Conservation (phyloP, 2,888 invertebrate species). For the Apotomis turbidana region DNA sequence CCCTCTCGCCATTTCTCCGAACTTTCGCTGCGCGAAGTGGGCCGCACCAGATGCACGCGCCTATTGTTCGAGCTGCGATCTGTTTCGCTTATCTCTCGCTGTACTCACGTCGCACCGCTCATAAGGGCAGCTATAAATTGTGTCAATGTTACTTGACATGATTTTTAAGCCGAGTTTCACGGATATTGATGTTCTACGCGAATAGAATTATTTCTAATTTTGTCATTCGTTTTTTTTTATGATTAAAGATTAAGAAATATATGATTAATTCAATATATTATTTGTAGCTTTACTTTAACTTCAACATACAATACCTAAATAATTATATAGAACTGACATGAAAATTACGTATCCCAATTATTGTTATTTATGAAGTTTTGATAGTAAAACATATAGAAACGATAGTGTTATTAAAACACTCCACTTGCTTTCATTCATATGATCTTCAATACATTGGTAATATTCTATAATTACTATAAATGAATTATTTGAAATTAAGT, state of each 20-base stretch:
- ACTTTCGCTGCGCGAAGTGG: slow-evolving; percentile 81
- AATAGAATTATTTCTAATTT: not conserved
- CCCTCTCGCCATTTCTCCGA: slow-evolving; percentile 83
- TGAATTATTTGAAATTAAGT: not conserved
- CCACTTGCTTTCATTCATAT: too few relatives aligned
- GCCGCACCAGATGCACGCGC: slow-evolving; percentile 76
- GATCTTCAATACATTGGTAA: too few relatives aligned
- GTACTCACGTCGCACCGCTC: slow-evolving; percentile 14
- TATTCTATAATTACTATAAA: not conserved
- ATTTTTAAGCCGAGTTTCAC: not conserved
- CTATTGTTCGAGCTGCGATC: slow-evolving; percentile 69
- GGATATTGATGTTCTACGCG: not conserved
- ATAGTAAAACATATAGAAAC: too few relatives aligned
- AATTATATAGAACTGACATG: too few relatives aligned
- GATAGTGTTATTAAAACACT: too few relatives aligned
- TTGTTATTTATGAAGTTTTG: too few relatives aligned
- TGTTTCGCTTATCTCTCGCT: slow-evolving; percentile 50
- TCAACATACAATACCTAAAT: too few relatives aligned
- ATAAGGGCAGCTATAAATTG: slow-evolving; percentile 1
- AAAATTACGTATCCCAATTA: too few relatives aligned
- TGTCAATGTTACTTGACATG: not conserved
- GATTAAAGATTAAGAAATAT: too few relatives aligned
- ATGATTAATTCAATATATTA: too few relatives aligned
- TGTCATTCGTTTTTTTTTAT: too few relatives aligned
- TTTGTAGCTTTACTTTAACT: too few relatives aligned